Evolutionary conservation across 2,113 vertebrate species (phyloP).

Genomic region (Eurystomus gularis): DNA sequence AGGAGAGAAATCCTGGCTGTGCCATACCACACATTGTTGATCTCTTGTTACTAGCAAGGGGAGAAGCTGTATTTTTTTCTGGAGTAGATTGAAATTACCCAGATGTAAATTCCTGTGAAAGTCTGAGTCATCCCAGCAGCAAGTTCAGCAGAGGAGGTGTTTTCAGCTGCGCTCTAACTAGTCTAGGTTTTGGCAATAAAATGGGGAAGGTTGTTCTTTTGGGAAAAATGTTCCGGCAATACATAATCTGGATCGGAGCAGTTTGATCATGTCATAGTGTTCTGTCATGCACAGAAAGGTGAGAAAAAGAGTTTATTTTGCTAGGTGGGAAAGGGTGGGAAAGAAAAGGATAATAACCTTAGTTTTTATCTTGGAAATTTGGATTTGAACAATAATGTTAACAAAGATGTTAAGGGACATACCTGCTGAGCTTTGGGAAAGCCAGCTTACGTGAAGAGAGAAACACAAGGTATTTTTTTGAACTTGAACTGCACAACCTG

Average conservation of each 20-base stretch:
- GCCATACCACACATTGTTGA: fast-evolving
- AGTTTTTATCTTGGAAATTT: neutral
- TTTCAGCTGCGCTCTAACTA: neutral
- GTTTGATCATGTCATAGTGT: neutral
- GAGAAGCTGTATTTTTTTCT: neutral
- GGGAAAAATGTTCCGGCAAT: neutral
- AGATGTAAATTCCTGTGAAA: neutral
- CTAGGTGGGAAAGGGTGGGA: neutral
- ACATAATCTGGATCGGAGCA: neutral
- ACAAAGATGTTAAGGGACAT: neutral
- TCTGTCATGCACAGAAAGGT: neutral
- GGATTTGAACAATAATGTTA: neutral
- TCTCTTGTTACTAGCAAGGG: neutral
- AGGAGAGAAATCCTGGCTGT: neutral
- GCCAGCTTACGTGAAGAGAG: neutral
- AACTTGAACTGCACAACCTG: neutral
- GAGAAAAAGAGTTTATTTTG: neutral
- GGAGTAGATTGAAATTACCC: neutral
- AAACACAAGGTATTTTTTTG: neutral
- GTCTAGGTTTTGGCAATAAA: neutral
- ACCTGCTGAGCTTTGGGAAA: neutral
- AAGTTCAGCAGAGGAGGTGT: neutral
- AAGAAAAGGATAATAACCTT: neutral
- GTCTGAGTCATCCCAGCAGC: neutral
- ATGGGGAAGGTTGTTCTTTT: neutral